Percentiles rank a stretch among this genome's conserved stretches.
These are phyloP conservation scores for Diuraphis noxia DNA, from an alignment of 1,140 invertebrate genomes.

Conservation along the genomic window DNA sequence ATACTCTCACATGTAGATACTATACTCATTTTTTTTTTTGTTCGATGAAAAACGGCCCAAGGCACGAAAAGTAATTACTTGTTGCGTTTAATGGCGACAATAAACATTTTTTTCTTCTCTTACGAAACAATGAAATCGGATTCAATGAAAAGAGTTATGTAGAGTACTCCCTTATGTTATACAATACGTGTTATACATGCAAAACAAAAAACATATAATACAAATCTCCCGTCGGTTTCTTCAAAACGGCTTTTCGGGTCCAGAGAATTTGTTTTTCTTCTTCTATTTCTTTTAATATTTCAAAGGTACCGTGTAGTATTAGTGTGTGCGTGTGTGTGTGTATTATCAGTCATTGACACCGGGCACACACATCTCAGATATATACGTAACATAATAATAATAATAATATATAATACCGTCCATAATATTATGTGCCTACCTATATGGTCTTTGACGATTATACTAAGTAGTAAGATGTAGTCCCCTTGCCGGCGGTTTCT, in stretches of 20 bases:
- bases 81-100: constrained; percentile 49
- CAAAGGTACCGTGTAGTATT: background rate
- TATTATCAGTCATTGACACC: constrained; percentile 52
- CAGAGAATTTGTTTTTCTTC: constrained; percentile 38
- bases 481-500: background rate
- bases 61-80: constrained; percentile 47
- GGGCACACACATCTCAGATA: background rate
- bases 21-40: background rate
- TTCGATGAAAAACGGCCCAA: constrained; percentile 41
- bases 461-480: background rate
- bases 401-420: background rate
- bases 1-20: background rate
- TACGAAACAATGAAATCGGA: constrained; percentile 43
- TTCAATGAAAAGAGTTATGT: constrained; percentile 51
- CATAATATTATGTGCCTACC: background rate
- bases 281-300: constrained; percentile 36
- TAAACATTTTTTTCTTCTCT: constrained; percentile 38
- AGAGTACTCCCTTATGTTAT: constrained; percentile 45
- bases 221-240: constrained; percentile 51
- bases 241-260: constrained; percentile 15
- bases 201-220: constrained; percentile 50
- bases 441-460: background rate
- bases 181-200: constrained; percentile 48
- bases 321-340: background rate
- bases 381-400: too few relatives aligned